A percentile compares a stretch with the other conserved stretches of the same genome.
Conservation (phyloP, 1,140 invertebrate species). For the Anadara kagoshimensis region DNA sequence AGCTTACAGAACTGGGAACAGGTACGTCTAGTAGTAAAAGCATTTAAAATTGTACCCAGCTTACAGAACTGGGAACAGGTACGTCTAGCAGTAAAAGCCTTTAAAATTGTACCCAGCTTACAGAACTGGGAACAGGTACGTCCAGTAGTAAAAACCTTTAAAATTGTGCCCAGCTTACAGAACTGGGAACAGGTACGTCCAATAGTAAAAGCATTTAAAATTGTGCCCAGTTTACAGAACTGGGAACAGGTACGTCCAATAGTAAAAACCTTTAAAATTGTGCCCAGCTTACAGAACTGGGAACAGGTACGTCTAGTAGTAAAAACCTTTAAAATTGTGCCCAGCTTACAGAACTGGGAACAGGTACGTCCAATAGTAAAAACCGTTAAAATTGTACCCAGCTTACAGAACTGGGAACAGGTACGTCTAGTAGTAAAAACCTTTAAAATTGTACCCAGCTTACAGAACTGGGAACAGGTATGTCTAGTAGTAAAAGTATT, state of each 20-base stretch:
- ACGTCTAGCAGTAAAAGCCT: too few species aligned
- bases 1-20: constrained; percentile 96
- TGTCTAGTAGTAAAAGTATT: constrained; percentile 98
- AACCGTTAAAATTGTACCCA: constrained; percentile 97
- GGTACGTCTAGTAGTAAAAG: constrained; percentile 97
- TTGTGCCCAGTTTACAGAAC: constrained; percentile 95
- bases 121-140: constrained; percentile 96
- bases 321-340: constrained; percentile 98
- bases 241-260: too few species aligned
- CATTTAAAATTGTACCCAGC: constrained; percentile 96
- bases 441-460: constrained; percentile 95
- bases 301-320: too few species aligned
- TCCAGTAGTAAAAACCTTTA: constrained; percentile 98
- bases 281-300: constrained; percentile 96
- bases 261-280: constrained; percentile 98
- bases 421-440: constrained; percentile 97
- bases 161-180: constrained; percentile 95
- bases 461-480: constrained; percentile 98
- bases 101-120: constrained; percentile 97
- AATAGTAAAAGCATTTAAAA: constrained; percentile 98
- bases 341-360: constrained; percentile 95
- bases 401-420: constrained; percentile 96
- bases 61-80: constrained; percentile 95
- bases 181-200: too few species aligned
- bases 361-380: too few species aligned